Percentiles rank a stretch among this genome's conserved stretches.
Conservation (phyloP, 2,113 vertebrate genomes). For the Anolis carolinensis region DNA sequence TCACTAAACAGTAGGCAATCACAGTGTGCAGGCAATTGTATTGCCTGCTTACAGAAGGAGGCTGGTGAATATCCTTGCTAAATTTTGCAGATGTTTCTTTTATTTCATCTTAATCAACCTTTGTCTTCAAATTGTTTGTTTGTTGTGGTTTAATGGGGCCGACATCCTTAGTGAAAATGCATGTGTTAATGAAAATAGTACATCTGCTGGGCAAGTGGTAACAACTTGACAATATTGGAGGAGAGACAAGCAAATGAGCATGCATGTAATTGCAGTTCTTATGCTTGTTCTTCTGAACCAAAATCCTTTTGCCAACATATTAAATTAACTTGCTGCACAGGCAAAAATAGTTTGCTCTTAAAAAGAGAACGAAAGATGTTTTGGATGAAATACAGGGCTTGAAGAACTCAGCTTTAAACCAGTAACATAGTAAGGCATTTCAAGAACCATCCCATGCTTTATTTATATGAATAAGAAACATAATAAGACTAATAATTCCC, state of each 20-base stretch:
- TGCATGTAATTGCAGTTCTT: conserved; percentile 2
- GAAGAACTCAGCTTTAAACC: background rate
- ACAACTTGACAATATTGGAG: conserved; percentile 2
- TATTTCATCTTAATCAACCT: conserved; percentile 56
- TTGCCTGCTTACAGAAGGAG: conserved; percentile 45
- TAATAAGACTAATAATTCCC: background rate
- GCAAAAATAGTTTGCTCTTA: background rate
- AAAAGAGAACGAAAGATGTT: background rate
- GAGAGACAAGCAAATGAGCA: conserved; percentile 24
- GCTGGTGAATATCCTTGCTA: conserved; percentile 36
- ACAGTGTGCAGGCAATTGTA: conserved; percentile 38
- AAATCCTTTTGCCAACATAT: conserved; percentile 18
- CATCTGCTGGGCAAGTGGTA: conserved; percentile 65
- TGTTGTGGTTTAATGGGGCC: conserved; percentile 50
- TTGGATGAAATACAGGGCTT: fast-evolving
- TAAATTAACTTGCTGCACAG: conserved; percentile 21
- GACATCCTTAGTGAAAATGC: conserved; percentile 56
- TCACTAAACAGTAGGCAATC: conserved; percentile 62
- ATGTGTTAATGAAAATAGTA: conserved; percentile 58
- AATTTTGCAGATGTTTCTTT: conserved; percentile 33
- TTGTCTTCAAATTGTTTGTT: conserved; percentile 67
- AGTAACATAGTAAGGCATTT: background rate
- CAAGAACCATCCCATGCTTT: background rate
- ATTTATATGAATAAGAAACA: background rate
- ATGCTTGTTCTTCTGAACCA: background rate